Percentiles rank a stretch among this genome's conserved stretches.
Conservation (phyloP, 2,113 vertebrate species). For the Zosterops hypoxanthus region DNA sequence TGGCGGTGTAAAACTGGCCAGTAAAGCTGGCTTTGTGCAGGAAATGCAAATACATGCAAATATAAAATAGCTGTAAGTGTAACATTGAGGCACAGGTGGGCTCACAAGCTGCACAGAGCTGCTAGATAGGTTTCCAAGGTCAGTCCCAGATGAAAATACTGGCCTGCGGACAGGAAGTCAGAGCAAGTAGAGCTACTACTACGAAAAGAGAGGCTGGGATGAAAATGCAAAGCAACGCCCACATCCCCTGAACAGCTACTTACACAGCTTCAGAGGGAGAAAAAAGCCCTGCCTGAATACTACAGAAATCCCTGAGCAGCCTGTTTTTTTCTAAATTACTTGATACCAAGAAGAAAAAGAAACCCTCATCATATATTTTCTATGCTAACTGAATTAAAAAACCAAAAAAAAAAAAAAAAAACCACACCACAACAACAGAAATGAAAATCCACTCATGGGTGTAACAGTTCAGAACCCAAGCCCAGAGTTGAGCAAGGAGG, state of each 20-base stretch:
- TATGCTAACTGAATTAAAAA: not conserved
- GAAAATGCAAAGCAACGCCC: not conserved
- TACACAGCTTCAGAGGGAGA: not conserved
- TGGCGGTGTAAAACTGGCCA: not conserved
- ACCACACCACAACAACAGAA: not conserved
- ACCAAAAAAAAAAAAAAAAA: no score
- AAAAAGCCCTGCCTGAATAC: not conserved
- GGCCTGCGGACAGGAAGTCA: not conserved
- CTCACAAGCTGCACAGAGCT: not conserved
- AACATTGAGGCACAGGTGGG: not conserved
- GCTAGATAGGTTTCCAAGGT: not conserved
- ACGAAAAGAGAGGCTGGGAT: not conserved
- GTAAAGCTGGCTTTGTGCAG: not conserved
- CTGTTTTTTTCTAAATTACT: not conserved
- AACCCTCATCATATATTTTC: accelerated
- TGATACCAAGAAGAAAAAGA: not conserved
- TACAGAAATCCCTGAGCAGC: not conserved
- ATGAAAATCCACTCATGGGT: not conserved
- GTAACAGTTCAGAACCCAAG: not conserved
- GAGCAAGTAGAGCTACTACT: not conserved
- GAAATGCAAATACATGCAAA: not conserved
- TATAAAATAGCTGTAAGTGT: not conserved
- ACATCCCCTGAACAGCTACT: not conserved
- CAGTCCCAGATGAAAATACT: not conserved
- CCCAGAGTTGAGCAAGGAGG: accelerated